Conservation (phyloP, 2,888 invertebrate species). For the Acleris holmiana region DNA sequence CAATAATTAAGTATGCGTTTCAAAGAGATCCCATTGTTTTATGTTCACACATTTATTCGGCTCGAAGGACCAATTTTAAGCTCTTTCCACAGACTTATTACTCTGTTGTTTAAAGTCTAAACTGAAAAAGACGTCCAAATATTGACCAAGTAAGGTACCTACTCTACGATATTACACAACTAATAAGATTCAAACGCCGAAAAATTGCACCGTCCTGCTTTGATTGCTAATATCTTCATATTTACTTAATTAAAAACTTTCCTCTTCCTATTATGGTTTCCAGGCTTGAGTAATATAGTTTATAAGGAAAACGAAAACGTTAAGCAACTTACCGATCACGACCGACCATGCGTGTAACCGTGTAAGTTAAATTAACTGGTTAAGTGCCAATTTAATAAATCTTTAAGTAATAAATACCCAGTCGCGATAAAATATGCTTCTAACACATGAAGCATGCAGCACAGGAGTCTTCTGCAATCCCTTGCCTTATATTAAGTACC, state of each 20-base stretch:
- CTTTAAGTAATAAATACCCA: neutral
- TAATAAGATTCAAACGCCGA: neutral
- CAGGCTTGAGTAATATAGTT: slow-evolving; percentile 6
- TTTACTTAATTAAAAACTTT: slow-evolving; percentile 23
- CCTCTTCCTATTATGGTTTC: slow-evolving; percentile 19
- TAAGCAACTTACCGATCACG: slow-evolving; percentile 15
- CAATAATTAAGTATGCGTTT: too few relatives aligned
- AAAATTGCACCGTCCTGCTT: slow-evolving; percentile 18
- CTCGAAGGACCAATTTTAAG: slow-evolving; percentile 13
- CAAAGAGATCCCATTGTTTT: too few relatives aligned
- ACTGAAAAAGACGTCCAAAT: too few relatives aligned
- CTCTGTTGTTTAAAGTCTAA: too few relatives aligned
- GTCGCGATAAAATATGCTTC: too few relatives aligned
- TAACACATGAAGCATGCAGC: too few relatives aligned
- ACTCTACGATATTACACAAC: too few relatives aligned
- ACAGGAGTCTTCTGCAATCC: too few relatives aligned
- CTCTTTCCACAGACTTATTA: slow-evolving; percentile 1
- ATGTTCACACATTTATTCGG: too few relatives aligned
- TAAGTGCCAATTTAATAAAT: neutral
- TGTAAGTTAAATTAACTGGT: slow-evolving; percentile 6
- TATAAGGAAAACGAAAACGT: slow-evolving; percentile 20
- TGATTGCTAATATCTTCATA: slow-evolving; percentile 28
- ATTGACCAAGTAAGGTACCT: too few relatives aligned
- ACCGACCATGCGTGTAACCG: slow-evolving; percentile 21
- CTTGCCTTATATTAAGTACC: too few relatives aligned